Evolutionary conservation across 2,888 invertebrate genomes (phyloP), one percentile per base, ranked within the genome.

Genomic region (Drosophila pegasa): DNA sequence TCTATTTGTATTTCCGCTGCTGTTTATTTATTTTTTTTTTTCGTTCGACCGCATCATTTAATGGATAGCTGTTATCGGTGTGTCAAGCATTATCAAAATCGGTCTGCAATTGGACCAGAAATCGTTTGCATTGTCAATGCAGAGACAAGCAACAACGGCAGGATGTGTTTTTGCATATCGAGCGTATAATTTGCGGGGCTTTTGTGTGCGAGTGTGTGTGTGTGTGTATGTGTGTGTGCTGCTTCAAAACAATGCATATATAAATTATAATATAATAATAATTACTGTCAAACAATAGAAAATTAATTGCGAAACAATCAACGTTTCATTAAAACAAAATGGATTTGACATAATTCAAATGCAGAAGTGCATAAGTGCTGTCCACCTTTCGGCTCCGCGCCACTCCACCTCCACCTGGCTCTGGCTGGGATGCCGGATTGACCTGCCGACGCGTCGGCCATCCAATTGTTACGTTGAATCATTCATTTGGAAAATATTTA

Each of bases 341-440:
- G 90, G 87, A 89, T 89, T 90, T 91, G 91, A 90, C 91, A 91
- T 90, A 91, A 91, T 88, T 91, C 91, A 91, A 91, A 90, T 89
- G 89, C 91, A 91, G 91, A 71, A 82, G 79, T 86, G 85, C 78
- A 84, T 79, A 76, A 88, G 87, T 90, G 88, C 82, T 79, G 77
- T 75, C 73, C 35, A 16, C 47, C 47, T 29, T 3, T 18, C 75
- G 62, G 66, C 25, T 18, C 4, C 0, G 8, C 14, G 10, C 48
- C 2, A 12, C 12, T 16, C 18, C 1, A 9, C 41, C 45, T 12
- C 12, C 20, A 20, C 22, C 22, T 12, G 54, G 38, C 18, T 29
- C n/a, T 22, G 31, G 31, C 16, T 31, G 22, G 41, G 22, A 22
- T 16, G 10, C 16, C 52, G 31, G 60, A 66, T 38, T 57, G 55